Conservation (phyloP, 23 tunicate species). For the Phallusia fumigata region DNA sequence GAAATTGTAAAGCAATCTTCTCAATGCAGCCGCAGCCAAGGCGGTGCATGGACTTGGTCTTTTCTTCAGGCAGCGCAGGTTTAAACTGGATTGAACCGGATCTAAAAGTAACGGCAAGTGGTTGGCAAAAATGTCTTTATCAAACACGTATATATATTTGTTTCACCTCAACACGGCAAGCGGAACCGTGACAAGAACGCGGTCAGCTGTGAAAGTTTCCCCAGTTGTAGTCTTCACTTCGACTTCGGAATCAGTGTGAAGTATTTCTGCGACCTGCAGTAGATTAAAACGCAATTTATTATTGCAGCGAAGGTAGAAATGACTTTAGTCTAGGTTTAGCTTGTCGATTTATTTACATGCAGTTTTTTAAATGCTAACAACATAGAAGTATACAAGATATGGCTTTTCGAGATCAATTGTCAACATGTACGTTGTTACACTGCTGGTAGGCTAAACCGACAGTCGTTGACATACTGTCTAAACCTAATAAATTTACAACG, state of each 20-base stretch:
- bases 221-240: conserved; percentile 39
- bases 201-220: conserved; percentile 43
- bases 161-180: conserved; percentile 68
- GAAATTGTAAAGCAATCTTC: conserved; percentile 59
- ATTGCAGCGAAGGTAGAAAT: not conserved
- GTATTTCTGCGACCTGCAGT: conserved; percentile 26
- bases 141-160: not conserved
- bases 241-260: conserved; percentile 4
- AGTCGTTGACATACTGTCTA: too few relatives aligned
- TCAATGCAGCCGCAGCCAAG: conserved; percentile 91
- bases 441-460: too few relatives aligned
- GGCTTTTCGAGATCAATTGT: too few relatives aligned
- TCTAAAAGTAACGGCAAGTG: not conserved
- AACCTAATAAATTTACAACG: too few relatives aligned
- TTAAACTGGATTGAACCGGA: conserved; percentile 65
- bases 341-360: too few relatives aligned
- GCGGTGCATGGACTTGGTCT: conserved; percentile 51
- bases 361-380: too few relatives aligned
- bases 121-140: not conserved
- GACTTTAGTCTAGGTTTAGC: not conserved
- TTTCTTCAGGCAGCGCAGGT: conserved; percentile 41
- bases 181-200: conserved; percentile 76
- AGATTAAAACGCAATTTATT: not conserved
- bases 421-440: too few relatives aligned
- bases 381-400: too few relatives aligned